Conservation (phyloP, 1,140 invertebrate genomes). For the Drosophila novamexicana region DNA sequence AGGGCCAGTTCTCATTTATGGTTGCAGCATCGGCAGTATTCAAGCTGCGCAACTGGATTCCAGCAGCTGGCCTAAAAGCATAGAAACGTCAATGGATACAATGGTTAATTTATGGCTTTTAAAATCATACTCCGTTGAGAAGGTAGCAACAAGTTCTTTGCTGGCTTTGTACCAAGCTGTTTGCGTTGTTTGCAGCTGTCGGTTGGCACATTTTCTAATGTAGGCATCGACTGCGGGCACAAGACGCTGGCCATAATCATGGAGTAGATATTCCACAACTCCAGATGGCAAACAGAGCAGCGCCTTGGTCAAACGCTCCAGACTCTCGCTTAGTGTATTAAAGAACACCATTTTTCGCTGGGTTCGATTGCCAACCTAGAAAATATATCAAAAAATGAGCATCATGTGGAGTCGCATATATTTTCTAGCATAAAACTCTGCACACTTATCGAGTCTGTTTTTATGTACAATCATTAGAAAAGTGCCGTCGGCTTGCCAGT, state of each 20-base stretch:
- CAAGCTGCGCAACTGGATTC: constrained; percentile 38
- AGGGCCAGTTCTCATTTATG: constrained; percentile 72
- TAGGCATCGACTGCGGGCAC: background rate
- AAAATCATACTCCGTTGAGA: constrained; percentile 14
- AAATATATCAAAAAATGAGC: too few relatives aligned
- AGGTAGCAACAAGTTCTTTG: constrained; percentile 10
- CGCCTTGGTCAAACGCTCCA: constrained; percentile 11
- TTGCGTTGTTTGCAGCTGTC: background rate
- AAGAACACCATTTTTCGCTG: background rate
- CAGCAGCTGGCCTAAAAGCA: constrained; percentile 43
- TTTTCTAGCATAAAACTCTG: too few relatives aligned
- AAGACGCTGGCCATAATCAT: background rate
- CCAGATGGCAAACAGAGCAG: constrained; percentile 1
- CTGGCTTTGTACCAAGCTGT: constrained; percentile 19
- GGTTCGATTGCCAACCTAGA: too few relatives aligned
- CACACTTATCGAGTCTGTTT: background rate
- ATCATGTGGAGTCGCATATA: too few relatives aligned
- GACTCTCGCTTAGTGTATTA: constrained; percentile 13
- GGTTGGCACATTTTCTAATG: background rate
- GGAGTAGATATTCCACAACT: background rate
- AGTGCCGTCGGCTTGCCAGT: constrained; percentile 60
- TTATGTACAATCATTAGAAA: constrained; percentile 50
- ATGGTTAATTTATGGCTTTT: too few relatives aligned
- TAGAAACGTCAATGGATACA: background rate
- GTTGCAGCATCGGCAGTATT: constrained; percentile 44